Conservation (phyloP, 2,888 invertebrate species). For the Tipula helvola region DNA sequence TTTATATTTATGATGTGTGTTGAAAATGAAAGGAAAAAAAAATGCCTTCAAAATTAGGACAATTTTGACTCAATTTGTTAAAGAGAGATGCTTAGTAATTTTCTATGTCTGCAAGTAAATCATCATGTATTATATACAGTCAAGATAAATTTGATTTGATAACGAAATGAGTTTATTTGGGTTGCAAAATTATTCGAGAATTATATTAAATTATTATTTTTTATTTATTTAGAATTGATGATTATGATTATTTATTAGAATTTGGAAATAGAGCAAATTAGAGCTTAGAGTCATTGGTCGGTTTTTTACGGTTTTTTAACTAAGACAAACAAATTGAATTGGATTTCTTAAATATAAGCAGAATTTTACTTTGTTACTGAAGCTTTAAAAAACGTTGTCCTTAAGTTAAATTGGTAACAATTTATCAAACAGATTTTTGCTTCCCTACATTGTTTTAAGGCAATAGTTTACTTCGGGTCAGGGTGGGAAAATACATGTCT, state of each 20-base stretch:
- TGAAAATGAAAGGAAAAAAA: not conserved
- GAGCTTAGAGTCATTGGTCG: not conserved
- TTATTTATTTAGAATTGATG: not conserved
- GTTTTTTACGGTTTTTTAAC: too few species aligned
- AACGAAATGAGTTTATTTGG: not conserved
- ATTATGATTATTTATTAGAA: not conserved
- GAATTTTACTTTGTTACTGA: too few species aligned
- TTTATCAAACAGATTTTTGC: too few species aligned
- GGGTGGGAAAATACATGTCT: too few species aligned
- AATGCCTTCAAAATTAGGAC: not conserved
- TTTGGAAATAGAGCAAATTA: not conserved
- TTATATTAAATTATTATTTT: not conserved
- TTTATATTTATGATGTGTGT: not conserved
- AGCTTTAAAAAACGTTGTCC: too few species aligned
- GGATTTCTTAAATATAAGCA: too few species aligned
- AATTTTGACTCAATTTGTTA: not conserved
- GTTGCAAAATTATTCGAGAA: not conserved
- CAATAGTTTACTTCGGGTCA: too few species aligned
- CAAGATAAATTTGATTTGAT: not conserved
- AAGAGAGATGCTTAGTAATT: not conserved
- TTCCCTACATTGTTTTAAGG: too few species aligned
- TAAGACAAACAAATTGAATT: too few species aligned
- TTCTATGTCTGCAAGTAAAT: not conserved
- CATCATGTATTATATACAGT: too few species aligned
- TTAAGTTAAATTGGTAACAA: too few species aligned